Percentiles rank a stretch among this genome's conserved stretches.
phyloP scores from a whole-genome alignment of 2,113 vertebrate genomes.

The Dolichotis patagonum region DNA sequence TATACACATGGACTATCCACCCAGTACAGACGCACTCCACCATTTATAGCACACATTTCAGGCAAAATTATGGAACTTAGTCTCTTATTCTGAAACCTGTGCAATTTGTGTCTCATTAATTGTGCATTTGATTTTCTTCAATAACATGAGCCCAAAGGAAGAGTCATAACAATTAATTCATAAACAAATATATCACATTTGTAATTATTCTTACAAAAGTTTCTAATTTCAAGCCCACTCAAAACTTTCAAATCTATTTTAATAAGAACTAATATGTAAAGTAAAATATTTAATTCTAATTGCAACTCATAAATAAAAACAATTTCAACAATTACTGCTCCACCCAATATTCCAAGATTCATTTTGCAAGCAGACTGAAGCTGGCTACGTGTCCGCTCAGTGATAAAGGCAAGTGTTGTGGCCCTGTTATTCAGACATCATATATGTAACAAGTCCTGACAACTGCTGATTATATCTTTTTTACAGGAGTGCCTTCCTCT shows the following conservation, averaged over 20 bases:
- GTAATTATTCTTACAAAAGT: background rate
- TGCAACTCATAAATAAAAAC: conserved; percentile 57
- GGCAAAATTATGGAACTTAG: background rate
- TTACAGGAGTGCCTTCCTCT: conserved; percentile 82
- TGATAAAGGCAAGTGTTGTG: conserved; percentile 49
- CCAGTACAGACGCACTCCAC: background rate
- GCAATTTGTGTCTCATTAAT: background rate
- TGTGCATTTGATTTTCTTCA: background rate
- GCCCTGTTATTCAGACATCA: conserved; percentile 88
- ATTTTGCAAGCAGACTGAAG: conserved; percentile 27
- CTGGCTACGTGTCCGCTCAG: conserved; percentile 47
- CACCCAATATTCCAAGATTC: background rate
- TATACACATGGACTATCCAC: too few relatives aligned
- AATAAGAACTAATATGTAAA: background rate
- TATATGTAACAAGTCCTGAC: conserved; percentile 88
- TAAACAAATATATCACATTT: background rate
- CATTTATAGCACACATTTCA: background rate
- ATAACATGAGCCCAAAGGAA: background rate
- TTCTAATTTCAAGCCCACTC: background rate
- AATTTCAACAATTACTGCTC: conserved; percentile 28
- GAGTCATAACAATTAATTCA: background rate
- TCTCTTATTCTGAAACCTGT: background rate
- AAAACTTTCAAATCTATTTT: background rate
- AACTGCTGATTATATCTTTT: conserved; percentile 90
- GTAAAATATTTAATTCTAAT: background rate